Conservation (phyloP, 2,888 invertebrate genomes). For the Apotomis turbidana region DNA sequence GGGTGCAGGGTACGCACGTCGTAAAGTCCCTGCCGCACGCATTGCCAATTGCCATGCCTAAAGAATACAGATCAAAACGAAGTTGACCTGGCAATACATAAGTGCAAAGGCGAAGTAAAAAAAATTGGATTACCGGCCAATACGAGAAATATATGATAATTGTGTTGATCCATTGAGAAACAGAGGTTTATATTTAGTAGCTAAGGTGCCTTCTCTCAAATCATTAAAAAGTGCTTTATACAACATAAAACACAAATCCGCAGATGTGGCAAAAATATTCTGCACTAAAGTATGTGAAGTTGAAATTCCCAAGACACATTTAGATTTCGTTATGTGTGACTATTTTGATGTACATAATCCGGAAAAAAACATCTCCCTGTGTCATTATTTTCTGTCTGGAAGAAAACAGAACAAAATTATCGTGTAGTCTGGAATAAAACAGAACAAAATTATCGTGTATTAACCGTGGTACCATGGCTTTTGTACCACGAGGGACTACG, state of each 20-base stretch:
- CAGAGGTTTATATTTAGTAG: slow-evolving; percentile 6
- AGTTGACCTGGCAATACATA: slow-evolving; percentile 6
- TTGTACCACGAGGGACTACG: no score
- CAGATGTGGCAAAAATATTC: no score
- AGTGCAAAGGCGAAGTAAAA: slow-evolving; percentile 3
- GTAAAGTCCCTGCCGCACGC: neutral
- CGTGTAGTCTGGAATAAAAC: no score
- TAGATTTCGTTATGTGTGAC: slow-evolving; percentile 35
- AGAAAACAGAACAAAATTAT: no score
- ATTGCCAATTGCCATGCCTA: neutral
- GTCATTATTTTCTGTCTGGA: no score
- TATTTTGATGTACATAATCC: slow-evolving; percentile 32
- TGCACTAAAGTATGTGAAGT: no score
- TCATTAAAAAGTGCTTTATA: slow-evolving; percentile 6
- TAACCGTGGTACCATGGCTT: no score
- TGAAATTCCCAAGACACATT: slow-evolving; percentile 7
- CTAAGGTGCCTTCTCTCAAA: slow-evolving; percentile 5
- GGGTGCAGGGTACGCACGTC: no score
- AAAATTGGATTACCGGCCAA: no score
- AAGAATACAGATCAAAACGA: slow-evolving; percentile 2
- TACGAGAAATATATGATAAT: slow-evolving; percentile 8
- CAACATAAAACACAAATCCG: neutral
- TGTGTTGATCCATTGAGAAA: slow-evolving; percentile 9
- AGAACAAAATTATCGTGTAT: no score
- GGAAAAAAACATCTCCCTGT: slow-evolving; percentile 27